Conservation (phyloP, 2,888 invertebrate species). For the Rhogogaster chlorosoma region DNA sequence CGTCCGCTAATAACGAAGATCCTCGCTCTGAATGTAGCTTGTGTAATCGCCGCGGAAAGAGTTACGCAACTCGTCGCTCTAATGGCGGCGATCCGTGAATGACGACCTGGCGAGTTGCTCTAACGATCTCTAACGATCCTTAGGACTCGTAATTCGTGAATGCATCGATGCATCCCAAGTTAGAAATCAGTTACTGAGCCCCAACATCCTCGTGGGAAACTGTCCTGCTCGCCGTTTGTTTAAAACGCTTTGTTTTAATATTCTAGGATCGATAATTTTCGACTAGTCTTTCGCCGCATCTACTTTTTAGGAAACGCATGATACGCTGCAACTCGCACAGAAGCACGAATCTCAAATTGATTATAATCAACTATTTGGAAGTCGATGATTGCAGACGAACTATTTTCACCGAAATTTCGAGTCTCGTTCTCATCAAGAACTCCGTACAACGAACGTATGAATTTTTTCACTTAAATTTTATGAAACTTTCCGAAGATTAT, state of each 20-base stretch:
- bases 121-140: slow-evolving; percentile 63
- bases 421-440: too few species aligned
- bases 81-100: slow-evolving; percentile 60
- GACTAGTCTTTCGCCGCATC: neutral
- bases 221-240: neutral
- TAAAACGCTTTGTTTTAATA: neutral
- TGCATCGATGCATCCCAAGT: slow-evolving; percentile 49
- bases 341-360: neutral
- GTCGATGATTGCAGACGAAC: neutral
- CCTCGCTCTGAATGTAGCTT: neutral
- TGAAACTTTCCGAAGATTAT: too few species aligned
- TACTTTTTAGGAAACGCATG: neutral
- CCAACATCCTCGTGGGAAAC: neutral
- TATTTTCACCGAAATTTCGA: neutral
- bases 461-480: too few species aligned
- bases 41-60: slow-evolving; percentile 42
- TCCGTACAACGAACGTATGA: too few species aligned
- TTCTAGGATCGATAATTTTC: neutral
- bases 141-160: slow-evolving; percentile 45
- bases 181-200: slow-evolving; percentile 45
- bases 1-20: slow-evolving; percentile 38
- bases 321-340: neutral
- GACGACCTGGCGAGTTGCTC: slow-evolving; percentile 59
- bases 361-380: neutral
- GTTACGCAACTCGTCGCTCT: slow-evolving; percentile 61